phyloP scores from a whole-genome alignment of 2,797 vertebrate genomes.

The Tenualosa ilisha region DNA sequence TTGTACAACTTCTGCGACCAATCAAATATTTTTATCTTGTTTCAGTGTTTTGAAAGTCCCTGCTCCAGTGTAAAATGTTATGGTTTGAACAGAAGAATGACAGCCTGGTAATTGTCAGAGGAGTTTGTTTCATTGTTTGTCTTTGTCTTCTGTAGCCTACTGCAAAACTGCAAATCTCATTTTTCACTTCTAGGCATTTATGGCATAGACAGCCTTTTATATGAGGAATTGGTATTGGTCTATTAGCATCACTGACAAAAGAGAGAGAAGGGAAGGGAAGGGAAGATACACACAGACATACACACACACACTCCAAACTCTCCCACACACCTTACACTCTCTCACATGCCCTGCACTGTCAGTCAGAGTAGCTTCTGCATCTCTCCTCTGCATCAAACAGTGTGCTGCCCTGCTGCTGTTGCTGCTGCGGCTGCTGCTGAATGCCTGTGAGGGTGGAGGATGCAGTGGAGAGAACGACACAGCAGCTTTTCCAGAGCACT shows the following conservation, averaged over 20 bases:
- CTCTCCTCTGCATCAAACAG: not conserved
- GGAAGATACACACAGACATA: not conserved
- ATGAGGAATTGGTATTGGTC: too few relatives aligned
- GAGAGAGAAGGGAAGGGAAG: not conserved
- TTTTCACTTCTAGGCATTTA: too few relatives aligned
- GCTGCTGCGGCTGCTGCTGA: not conserved
- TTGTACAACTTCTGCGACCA: not conserved
- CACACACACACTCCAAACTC: too few relatives aligned
- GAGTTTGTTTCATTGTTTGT: too few relatives aligned
- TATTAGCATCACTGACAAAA: too few relatives aligned
- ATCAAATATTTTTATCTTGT: not conserved
- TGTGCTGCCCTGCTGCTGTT: not conserved
- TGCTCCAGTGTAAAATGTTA: too few relatives aligned
- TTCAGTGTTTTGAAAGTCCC: not conserved
- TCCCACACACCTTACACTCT: not conserved
- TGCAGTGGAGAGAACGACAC: constrained; percentile 16
- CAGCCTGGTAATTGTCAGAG: too few relatives aligned
- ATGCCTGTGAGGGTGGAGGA: not conserved
- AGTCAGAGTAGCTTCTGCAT: not conserved
- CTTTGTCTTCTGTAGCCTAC: too few relatives aligned
- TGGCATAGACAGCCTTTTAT: too few relatives aligned
- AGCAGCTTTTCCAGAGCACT: not conserved
- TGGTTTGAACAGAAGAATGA: too few relatives aligned
- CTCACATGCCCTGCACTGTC: not conserved
- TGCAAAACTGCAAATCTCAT: too few relatives aligned